Base-by-base conservation (phyloP, 2,888 invertebrate species). In the Pemphredon lugubris region DNA sequence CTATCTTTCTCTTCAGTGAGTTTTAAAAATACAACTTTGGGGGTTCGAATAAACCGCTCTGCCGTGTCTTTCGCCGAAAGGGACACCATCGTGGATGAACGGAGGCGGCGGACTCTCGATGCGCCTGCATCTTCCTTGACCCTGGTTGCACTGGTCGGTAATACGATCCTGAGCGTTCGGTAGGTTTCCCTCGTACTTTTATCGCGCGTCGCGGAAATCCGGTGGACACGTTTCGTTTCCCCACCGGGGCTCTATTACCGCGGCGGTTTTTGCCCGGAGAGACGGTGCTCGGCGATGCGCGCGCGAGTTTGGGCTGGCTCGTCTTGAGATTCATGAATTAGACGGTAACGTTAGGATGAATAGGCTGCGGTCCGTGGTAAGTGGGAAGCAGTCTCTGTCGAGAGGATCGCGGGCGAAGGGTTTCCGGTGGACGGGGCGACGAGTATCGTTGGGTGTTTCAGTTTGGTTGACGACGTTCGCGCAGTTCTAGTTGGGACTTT, bases 181-280 rank as follows among this genome's bases (percentile, higher is more conserved):
- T 66, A 74, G 59, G 63, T 74, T 58, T 30, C 34, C 20, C 18
- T 39, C 23, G 34, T 11, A 16, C n/a, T 57, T 63, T 68, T 68
- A 63, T 75, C 77, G 48, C 51, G 16, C n/a, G 42, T 34, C 59
- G 51, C 79, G 79, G 75, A 78, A 63, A 72, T 77, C 75, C 79
- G 72, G 68, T n/a, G 16, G 47, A 58, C n/a, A n/a, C n/a, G n/a
- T n/a, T n/a, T n/a, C n/a, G n/a, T n/a, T n/a, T n/a, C n/a, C n/a
- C n/a, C n/a, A n/a, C n/a, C n/a, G n/a, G n/a, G n/a, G n/a, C n/a
- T n/a, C n/a, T n/a, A n/a, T n/a, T n/a, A n/a, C n/a, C n/a, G n/a
- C n/a, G n/a, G n/a, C n/a, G n/a, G n/a, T n/a, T n/a, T n/a, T n/a
- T n/a, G n/a, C n/a, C n/a, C n/a, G n/a, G n/a, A n/a, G n/a, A n/a